Conservation (phyloP, 1,140 invertebrate genomes). For the Agrypnia vestita region DNA sequence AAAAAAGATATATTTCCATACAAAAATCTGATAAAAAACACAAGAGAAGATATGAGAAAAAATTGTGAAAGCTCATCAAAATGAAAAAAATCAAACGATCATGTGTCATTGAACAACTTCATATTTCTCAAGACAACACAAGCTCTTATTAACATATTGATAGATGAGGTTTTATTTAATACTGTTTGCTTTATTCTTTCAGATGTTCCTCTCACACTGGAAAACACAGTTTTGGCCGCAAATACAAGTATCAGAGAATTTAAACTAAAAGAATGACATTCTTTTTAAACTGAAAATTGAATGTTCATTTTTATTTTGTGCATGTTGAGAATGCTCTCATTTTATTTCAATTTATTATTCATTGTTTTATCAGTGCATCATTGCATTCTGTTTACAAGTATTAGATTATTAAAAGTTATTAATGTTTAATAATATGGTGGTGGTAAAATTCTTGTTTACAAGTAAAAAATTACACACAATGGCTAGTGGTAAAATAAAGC, state of each 20-base stretch:
- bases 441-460: too few relatives aligned
- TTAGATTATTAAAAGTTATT: too few relatives aligned
- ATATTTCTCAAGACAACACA: neutral
- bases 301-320: neutral
- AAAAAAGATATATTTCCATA: too few relatives aligned
- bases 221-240: constrained; percentile 4
- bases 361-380: too few relatives aligned
- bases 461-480: too few relatives aligned
- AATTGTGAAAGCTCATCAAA: neutral
- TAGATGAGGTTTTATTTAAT: neutral
- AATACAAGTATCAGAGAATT: neutral
- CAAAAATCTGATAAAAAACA: too few relatives aligned
- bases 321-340: neutral
- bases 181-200: constrained; percentile 6
- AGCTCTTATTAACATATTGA: neutral
- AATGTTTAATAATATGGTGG: too few relatives aligned
- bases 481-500: too few relatives aligned
- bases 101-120: neutral
- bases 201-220: neutral
- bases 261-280: neutral
- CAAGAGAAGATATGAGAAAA: too few relatives aligned
- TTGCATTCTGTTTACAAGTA: too few relatives aligned
- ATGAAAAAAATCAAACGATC: neutral
- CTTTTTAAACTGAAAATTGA: neutral
- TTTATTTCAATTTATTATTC: too few relatives aligned